Percentiles rank a stretch among this genome's conserved stretches.
These are phyloP conservation scores for Agrilus mali DNA, from an alignment of 2,888 invertebrate genomes.

Conservation along the genomic window DNA sequence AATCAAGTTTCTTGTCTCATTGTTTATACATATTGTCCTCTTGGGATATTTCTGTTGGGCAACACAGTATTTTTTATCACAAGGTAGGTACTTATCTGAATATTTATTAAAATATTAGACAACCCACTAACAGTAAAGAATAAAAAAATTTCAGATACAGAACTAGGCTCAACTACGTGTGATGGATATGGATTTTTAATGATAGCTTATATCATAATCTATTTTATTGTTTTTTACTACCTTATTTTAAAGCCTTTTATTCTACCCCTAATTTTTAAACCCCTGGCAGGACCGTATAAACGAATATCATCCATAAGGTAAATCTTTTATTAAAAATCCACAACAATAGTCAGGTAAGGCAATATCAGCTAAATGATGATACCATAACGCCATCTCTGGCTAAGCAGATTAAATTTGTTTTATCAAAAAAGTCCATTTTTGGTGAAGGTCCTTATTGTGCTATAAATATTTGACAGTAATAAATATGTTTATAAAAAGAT, in stretches of 20 bases:
- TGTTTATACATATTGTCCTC: conserved; percentile 10
- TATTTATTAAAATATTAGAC: no score
- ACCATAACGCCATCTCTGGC: no score
- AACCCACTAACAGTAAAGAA: no score
- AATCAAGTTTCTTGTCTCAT: background rate
- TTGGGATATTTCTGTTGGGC: conserved; percentile 24
- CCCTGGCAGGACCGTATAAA: conserved; percentile 16
- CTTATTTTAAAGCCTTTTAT: conserved; percentile 45
- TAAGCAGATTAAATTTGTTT: no score
- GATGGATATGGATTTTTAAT: conserved; percentile 61
- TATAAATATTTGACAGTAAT: no score
- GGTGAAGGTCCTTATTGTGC: no score
- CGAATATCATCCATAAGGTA: conserved; percentile 9
- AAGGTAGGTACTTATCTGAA: no score
- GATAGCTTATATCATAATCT: conserved; percentile 45
- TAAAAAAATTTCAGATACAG: conserved; percentile 7
- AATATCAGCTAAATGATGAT: no score
- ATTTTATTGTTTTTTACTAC: conserved; percentile 51
- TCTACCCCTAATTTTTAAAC: conserved; percentile 33
- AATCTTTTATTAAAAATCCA: conserved; percentile 24
- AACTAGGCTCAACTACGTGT: conserved; percentile 34
- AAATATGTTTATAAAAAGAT: background rate
- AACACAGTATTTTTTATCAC: conserved; percentile 8
- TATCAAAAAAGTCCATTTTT: no score
- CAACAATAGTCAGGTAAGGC: no score